These are phyloP conservation scores for Leptodactylus fallax DNA, from an alignment of 2,797 vertebrate genomes.

Conservation along the genomic window DNA sequence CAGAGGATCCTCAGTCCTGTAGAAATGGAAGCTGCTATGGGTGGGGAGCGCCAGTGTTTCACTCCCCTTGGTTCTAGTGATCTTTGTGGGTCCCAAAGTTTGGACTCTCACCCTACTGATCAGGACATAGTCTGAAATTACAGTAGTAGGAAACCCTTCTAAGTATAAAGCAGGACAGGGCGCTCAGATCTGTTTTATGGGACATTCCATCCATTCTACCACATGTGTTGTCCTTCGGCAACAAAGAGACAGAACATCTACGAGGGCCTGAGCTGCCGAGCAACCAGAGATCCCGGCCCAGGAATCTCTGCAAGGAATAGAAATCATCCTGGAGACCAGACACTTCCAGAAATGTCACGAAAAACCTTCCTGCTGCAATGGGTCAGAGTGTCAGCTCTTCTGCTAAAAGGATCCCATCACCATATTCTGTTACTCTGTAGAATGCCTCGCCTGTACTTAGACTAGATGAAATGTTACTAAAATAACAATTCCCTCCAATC, in stretches of 20 bases:
- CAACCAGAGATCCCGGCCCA: background rate
- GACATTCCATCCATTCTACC: background rate
- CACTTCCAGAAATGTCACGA: background rate
- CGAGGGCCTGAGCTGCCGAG: background rate
- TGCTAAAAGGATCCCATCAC: background rate
- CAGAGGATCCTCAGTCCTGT: too few relatives aligned
- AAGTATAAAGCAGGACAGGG: background rate
- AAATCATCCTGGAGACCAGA: background rate
- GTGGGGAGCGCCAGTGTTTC: too few relatives aligned
- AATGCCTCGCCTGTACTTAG: too few relatives aligned
- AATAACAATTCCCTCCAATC: too few relatives aligned
- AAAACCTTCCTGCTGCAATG: background rate
- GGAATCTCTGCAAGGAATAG: background rate
- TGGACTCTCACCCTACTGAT: too few relatives aligned
- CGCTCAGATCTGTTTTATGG: background rate
- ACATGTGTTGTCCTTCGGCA: background rate
- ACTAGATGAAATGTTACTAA: too few relatives aligned
- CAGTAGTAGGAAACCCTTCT: background rate
- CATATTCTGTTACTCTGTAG: background rate
- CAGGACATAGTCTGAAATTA: background rate
- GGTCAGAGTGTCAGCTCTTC: background rate
- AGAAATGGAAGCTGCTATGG: too few relatives aligned
- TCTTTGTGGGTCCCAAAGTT: too few relatives aligned
- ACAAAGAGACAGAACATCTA: background rate
- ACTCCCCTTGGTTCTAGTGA: too few relatives aligned